Evolutionary conservation across 2,113 vertebrate genomes (phyloP), one percentile per base, ranked within the genome.

Genomic region (Morone saxatilis): DNA sequence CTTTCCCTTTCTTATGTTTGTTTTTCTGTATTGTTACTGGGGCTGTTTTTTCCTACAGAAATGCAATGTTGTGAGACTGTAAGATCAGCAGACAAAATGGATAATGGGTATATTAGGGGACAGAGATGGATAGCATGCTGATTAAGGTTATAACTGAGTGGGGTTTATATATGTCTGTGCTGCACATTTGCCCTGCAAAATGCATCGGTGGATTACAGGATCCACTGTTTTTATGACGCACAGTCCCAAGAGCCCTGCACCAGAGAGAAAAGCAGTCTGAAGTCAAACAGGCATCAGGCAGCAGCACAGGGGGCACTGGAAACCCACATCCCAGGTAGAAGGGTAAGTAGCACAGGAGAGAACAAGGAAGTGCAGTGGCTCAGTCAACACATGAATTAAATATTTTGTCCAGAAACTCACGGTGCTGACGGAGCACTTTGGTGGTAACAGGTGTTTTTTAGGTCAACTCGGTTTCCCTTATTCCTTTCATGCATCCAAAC

Each of bases 351-450:
- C 47, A 80, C 57, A 25, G 53, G 19, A 20, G 54, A 78, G 81
- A 13, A 60, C 12, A 63, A 38, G 54, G 38, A 48, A 73, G 70
- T 78, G 51, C 57, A 71, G 43, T 48, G 31, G 60, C 74, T 40
- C n/a, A 80, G 67, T 86, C 62, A 83, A 78, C 53, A 77, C 86
- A 90, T 83, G 75, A 85, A 88, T 88, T 88, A 85, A 83, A 88
- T 40, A 84, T 72, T 77, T 70, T 43, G 38, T 48, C 65, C 47
- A 80, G 67, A 80, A 86, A 76, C 41, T 43, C 61, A 19, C 56
- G 74, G 41, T 75, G 63, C 79, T 76, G 76, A 63, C 31, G 50
- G 14, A 8, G 76, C 86, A 61, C 47, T 78, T 80, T 57, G 19
- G 41, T 70, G 22, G 6, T 25, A 73, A 83, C 81, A 83, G 69